These are phyloP conservation scores for Limnodromus scolopaceus DNA, from an alignment of 2,797 vertebrate genomes.

Conservation along the genomic window DNA sequence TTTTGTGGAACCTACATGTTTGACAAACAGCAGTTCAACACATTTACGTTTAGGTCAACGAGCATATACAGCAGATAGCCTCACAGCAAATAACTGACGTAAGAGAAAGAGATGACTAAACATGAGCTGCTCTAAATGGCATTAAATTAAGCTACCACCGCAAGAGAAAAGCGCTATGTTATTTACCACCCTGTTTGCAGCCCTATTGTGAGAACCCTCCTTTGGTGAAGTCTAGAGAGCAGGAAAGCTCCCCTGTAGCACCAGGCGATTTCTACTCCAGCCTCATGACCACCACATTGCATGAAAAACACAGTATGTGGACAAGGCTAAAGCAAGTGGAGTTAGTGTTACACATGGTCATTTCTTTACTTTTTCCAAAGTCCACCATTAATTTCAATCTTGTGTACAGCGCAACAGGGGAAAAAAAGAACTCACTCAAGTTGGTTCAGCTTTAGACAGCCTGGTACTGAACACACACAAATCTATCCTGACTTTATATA, in stretches of 20 bases:
- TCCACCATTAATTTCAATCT: background rate
- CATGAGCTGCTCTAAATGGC: background rate
- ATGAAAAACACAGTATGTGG: accelerated
- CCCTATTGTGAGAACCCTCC: background rate
- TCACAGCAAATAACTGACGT: background rate
- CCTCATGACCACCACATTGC: accelerated
- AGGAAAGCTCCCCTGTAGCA: background rate
- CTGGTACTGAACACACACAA: background rate
- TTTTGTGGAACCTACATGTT: background rate
- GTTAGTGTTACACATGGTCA: too few species aligned
- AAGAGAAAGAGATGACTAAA: background rate
- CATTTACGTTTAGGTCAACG: background rate
- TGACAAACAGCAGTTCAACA: background rate
- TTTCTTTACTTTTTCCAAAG: background rate
- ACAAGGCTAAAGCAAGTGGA: background rate
- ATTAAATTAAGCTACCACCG: background rate
- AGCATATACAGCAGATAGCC: background rate
- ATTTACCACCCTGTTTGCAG: background rate
- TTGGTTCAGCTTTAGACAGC: background rate
- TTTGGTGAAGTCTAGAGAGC: background rate
- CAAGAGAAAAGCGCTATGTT: background rate
- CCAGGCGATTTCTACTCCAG: background rate
- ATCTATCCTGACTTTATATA: background rate
- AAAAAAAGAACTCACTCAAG: background rate
- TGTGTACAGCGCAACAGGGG: background rate